phyloP scores from a whole-genome alignment of 2,888 invertebrate species.

The Pristionchus maxplancki region DNA sequence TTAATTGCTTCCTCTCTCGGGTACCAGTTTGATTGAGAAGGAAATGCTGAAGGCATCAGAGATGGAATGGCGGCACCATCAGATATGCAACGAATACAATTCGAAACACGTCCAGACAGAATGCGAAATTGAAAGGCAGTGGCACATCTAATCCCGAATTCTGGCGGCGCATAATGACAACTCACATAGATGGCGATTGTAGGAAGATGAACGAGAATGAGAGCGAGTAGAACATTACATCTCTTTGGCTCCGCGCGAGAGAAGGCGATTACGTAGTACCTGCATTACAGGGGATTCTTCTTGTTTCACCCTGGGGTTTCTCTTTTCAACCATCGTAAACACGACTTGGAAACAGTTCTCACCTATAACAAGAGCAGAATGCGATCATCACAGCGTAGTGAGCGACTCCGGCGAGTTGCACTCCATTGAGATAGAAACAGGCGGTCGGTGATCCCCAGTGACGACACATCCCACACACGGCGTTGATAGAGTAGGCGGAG shows the following conservation, averaged over 20 bases:
- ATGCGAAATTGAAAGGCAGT: too few relatives aligned
- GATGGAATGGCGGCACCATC: not conserved
- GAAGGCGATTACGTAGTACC: slow-evolving; percentile 1
- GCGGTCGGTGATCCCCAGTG: not conserved
- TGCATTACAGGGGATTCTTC: not conserved
- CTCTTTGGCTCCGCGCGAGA: not conserved
- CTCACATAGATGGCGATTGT: not conserved
- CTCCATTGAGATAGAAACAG: not conserved
- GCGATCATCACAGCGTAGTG: not conserved
- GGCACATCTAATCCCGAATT: too few relatives aligned
- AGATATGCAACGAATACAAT: too few relatives aligned
- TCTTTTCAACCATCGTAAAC: too few relatives aligned
- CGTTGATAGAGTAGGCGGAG: not conserved
- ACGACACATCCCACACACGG: not conserved
- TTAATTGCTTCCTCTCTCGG: not conserved
- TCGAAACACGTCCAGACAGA: too few relatives aligned
- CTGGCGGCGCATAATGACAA: not conserved
- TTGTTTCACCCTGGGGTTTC: too few relatives aligned
- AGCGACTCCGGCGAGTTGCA: not conserved
- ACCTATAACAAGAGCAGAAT: not conserved
- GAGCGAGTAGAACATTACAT: not conserved
- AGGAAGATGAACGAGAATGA: not conserved
- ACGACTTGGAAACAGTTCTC: too few relatives aligned
- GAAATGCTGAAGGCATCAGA: not conserved
- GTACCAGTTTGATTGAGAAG: not conserved